Evolutionary conservation across 2,113 vertebrate genomes (phyloP).

Genomic region (Nasalis larvatus): DNA sequence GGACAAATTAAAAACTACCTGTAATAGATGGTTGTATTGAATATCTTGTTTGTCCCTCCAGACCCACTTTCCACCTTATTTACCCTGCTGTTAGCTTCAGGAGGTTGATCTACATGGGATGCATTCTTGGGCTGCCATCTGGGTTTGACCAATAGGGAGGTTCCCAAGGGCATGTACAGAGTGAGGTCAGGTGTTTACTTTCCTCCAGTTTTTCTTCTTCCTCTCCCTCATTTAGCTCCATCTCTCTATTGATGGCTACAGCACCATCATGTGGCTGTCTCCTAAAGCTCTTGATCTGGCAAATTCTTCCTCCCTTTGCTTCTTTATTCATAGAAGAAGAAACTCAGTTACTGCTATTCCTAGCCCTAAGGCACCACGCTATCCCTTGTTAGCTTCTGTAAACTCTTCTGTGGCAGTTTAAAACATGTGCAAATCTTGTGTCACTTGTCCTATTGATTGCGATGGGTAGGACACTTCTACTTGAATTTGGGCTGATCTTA

Average conservation of each 20-base stretch:
- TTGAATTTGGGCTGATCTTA: not conserved
- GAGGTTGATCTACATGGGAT: not conserved
- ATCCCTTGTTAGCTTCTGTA: not conserved
- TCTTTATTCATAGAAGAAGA: not conserved
- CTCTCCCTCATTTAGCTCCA: not conserved
- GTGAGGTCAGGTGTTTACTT: not conserved
- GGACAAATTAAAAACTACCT: not conserved
- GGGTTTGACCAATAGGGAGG: not conserved
- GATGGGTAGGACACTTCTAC: not conserved
- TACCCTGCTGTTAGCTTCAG: not conserved
- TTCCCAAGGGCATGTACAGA: not conserved
- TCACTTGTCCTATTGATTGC: not conserved
- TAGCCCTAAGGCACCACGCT: not conserved
- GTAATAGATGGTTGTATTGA: not conserved
- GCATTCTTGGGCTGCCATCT: not conserved
- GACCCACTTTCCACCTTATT: not conserved
- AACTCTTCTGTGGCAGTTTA: not conserved
- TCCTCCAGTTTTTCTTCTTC: not conserved
- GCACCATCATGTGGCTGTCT: not conserved
- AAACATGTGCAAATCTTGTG: not conserved
- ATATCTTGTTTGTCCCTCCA: not conserved
- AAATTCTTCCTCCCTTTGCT: not conserved
- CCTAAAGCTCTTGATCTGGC: not conserved
- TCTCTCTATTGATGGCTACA: not conserved
- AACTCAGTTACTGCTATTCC: not conserved